phyloP scores from a whole-genome alignment of 2,888 invertebrate genomes.

The Octodonta nipae region DNA sequence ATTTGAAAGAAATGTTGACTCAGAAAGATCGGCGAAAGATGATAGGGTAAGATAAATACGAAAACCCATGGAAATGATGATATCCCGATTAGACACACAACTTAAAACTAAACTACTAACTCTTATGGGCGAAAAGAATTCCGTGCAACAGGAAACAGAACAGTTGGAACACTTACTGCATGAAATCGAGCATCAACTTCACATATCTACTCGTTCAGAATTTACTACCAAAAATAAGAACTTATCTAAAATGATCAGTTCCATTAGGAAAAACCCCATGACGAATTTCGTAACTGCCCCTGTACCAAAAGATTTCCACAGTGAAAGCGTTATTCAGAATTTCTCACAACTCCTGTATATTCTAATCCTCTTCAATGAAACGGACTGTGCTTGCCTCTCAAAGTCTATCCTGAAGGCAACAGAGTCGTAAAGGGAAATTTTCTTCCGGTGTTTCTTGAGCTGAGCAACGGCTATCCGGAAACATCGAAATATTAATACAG shows the following conservation, averaged over 20 bases:
- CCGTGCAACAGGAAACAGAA: slow-evolving; percentile 73
- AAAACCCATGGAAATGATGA: slow-evolving; percentile 87
- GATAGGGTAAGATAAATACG: slow-evolving; percentile 83
- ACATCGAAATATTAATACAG: slow-evolving; percentile 90
- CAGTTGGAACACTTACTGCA: slow-evolving; percentile 74
- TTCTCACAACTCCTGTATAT: too few relatives aligned
- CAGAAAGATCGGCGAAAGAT: slow-evolving; percentile 80
- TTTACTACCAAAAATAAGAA: slow-evolving; percentile 70
- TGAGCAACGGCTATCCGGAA: slow-evolving; percentile 80
- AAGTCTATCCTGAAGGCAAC: slow-evolving; percentile 86
- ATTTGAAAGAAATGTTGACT: slow-evolving; percentile 86
- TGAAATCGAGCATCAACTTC: slow-evolving; percentile 69
- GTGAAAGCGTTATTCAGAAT: too few relatives aligned
- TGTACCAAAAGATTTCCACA: slow-evolving; percentile 81
- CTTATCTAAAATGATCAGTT: too few relatives aligned
- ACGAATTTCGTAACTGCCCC: slow-evolving; percentile 77
- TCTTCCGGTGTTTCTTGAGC: slow-evolving; percentile 80
- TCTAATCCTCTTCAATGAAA: slow-evolving; percentile 80
- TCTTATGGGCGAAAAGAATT: slow-evolving; percentile 76
- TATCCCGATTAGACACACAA: slow-evolving; percentile 78
- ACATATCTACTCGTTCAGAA: slow-evolving; percentile 67
- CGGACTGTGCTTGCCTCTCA: slow-evolving; percentile 82
- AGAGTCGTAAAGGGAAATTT: slow-evolving; percentile 87
- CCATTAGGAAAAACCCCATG: slow-evolving; percentile 76
- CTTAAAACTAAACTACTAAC: slow-evolving; percentile 77